Evolutionary conservation across 2,888 invertebrate genomes (phyloP), one percentile per base, ranked within the genome.

Genomic region (Drosophila anomalata): DNA sequence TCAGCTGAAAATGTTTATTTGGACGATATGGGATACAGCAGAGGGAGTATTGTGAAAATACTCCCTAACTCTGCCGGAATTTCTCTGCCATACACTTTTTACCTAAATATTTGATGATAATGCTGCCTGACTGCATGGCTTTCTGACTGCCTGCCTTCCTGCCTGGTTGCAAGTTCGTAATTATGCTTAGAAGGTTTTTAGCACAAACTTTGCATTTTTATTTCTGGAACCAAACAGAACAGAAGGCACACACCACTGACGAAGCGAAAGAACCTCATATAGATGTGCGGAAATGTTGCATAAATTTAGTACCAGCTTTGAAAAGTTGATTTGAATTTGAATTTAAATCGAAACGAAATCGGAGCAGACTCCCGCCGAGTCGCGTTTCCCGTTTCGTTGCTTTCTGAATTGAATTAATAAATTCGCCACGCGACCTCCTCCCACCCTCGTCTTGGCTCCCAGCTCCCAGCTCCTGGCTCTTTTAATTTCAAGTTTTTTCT

Each of bases 301-400:
- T 82, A 82, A 87, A 82, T 87, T 82, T 86, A 58, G 59, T 57
- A 60, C 57, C 80, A 66, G 71, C 80, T 80, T 73, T 68, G 67
- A 70, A 74, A 77, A 76, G 85, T 79, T 85, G 79, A 87, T 87
- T 82, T 82, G 85, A 87, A 84, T 82, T 81, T 75, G 65, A 82
- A 78, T 76, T 76, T 74, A 75, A 68, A 82, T 75, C 70, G 82
- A 77, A 82, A 77, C 60, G 69, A 70, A 70, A 56, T 69, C 56
- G 70, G 69, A 48, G 17, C 56, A 56, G 70, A 66, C 66, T 36
- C 11, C 47, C 56, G 29, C 29, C 29, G 24, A 2, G 14, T 42
- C 41, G 9, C 11, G 24, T 7, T 36, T 42, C 41, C 41, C 20
- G 41, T 42, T 57, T 52, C 14, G 17, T n/a, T 29, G 20, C 20